A percentile compares a stretch with the other conserved stretches of the same genome.
These are phyloP conservation scores for Mastacembelus armatus DNA, from an alignment of 2,797 vertebrate species.

Conservation along the genomic window DNA sequence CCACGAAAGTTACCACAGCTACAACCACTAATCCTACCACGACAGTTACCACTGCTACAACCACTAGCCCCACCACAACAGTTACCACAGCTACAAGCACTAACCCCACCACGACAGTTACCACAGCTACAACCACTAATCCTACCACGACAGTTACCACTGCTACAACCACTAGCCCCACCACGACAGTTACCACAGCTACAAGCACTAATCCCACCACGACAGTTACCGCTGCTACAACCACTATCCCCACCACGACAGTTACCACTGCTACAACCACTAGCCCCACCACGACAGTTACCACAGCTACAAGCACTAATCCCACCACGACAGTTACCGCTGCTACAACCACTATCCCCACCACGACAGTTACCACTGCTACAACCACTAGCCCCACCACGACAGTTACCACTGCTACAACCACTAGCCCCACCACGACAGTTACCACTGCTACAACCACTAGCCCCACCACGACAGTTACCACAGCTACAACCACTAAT, in stretches of 20 bases:
- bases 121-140: background rate
- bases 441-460: background rate
- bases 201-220: too few relatives aligned
- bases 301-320: background rate
- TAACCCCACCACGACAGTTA: background rate
- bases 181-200: too few relatives aligned
- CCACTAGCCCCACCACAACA: background rate
- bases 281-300: background rate
- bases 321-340: too few relatives aligned
- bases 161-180: background rate
- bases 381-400: too few relatives aligned
- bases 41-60: background rate
- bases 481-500: background rate
- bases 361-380: too few relatives aligned
- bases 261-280: too few relatives aligned
- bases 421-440: too few relatives aligned
- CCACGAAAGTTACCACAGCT: background rate
- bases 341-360: background rate
- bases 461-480: background rate
- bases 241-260: too few relatives aligned
- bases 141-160: background rate
- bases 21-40: background rate
- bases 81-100: too few relatives aligned
- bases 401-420: background rate
- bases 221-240: too few relatives aligned